Base-by-base conservation (phyloP, 2,888 invertebrate species). In the Selenia dentaria region DNA sequence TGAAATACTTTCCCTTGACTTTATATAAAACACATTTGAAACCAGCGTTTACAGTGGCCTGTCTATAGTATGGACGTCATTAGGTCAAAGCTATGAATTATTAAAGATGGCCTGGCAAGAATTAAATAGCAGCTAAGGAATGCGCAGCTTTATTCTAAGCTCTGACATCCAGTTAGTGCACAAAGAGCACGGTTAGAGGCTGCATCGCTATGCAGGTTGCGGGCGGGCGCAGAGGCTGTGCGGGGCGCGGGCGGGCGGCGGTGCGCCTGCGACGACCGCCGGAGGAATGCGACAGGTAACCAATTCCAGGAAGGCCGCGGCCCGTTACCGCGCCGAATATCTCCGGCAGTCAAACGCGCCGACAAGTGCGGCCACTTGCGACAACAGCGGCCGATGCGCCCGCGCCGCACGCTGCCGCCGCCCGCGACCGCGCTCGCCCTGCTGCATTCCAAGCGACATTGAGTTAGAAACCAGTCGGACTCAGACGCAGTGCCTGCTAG, bases 321-420 rank as follows among this genome's bases (percentile, higher is more conserved):
- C 80, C 89, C 89, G 89, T 89, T 89, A 89, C 88, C 80, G 88
- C 84, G 88, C 88, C 89, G 88, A 89, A 89, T 87, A 88, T 88
- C 88, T 87, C 85, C 78, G 74, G 76, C 85, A 82, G 83, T 87
- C 88, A 88, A 88, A 88, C 84, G 88, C 79, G 86, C 88, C 89
- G 87, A 86, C 89, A 87, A 89, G 88, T 88, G 89, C 85, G 85
- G 79, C 82, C 86, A 85, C 88, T 87, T 84, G 86, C 85, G 88
- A 87, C 88, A 84, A 86, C 85, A 83, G 77, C 78, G 81, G 70
- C 70, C 83, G 82, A 81, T 80, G 84, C 77, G 74, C 74, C 73
- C 65, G 69, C 67, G 65, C 65, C 64, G 44, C 69, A 52, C 66
- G 62, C 59, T 67, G 55, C 55, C 51, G 59, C 69, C 53, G 59